Evolutionary conservation across 2,113 vertebrate species (phyloP).

Genomic region (Paradoxurus hermaphroditus): DNA sequence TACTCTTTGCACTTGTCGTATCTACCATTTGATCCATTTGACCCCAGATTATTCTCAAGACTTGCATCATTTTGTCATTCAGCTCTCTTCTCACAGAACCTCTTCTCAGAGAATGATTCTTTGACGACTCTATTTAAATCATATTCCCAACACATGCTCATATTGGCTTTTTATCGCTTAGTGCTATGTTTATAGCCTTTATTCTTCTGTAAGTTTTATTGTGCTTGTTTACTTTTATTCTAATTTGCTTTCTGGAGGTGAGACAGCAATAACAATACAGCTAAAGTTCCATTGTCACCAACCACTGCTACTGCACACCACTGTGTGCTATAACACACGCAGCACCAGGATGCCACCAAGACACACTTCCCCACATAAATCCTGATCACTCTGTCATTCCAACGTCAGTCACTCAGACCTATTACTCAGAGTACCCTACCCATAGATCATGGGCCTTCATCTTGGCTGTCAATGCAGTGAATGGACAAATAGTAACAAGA

Average conservation of each 20-base stretch:
- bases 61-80: background rate
- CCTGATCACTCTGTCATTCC: background rate
- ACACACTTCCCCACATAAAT: rapidly evolving
- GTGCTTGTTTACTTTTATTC: background rate
- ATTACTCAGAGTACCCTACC: background rate
- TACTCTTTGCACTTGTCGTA: background rate
- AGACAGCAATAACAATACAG: background rate
- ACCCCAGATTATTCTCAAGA: background rate
- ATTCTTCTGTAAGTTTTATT: background rate
- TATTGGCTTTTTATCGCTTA: background rate
- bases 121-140: background rate
- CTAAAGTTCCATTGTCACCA: background rate
- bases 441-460: background rate
- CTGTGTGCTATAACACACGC: background rate
- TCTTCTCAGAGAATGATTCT: background rate
- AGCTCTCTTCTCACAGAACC: background rate
- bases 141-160: background rate
- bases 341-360: rapidly evolving
- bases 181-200: background rate
- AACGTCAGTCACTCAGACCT: rapidly evolving
- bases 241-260: background rate
- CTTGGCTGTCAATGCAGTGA: background rate
- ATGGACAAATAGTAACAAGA: background rate
- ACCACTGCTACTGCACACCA: no score
- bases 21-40: background rate